Percentiles rank a stretch among this genome's conserved stretches.
Evolutionary conservation across 2,113 vertebrate genomes (phyloP).

Genomic region (Campylomormyrus numenius): DNA sequence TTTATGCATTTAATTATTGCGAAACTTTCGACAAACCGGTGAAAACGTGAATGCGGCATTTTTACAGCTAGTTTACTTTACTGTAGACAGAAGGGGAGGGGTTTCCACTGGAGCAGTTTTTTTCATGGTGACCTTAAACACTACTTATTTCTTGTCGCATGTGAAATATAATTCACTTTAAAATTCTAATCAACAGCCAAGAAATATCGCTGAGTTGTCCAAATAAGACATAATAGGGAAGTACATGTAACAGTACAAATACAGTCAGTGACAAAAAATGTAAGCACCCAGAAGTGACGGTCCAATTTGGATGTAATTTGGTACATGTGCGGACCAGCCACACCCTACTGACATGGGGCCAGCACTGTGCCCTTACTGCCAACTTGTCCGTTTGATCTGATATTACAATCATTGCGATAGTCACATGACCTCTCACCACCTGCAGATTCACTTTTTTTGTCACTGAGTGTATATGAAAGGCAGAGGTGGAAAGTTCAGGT

Average conservation of each 20-base stretch:
- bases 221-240: not conserved
- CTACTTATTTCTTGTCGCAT: not conserved
- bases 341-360: too few species aligned
- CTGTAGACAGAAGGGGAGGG: not conserved
- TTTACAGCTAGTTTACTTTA: not conserved
- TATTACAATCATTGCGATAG: too few species aligned
- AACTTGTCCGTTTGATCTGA: too few species aligned
- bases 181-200: not conserved
- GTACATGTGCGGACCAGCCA: too few species aligned
- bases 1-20: not conserved
- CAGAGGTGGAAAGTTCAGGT: too few species aligned
- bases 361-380: too few species aligned
- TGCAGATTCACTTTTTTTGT: too few species aligned
- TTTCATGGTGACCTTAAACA: not conserved
- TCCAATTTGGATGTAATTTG: too few species aligned
- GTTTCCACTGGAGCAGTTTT: not conserved
- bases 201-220: not conserved
- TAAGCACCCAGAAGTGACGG: too few species aligned
- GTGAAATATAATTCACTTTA: not conserved
- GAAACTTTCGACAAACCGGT: not conserved
- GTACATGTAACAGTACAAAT: not conserved
- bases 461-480: not conserved
- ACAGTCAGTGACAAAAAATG: too few species aligned
- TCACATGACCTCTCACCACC: too few species aligned
- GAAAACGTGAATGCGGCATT: not conserved